Evolutionary conservation across 2,797 vertebrate species (phyloP).

Genomic region (Glossophaga mutica): DNA sequence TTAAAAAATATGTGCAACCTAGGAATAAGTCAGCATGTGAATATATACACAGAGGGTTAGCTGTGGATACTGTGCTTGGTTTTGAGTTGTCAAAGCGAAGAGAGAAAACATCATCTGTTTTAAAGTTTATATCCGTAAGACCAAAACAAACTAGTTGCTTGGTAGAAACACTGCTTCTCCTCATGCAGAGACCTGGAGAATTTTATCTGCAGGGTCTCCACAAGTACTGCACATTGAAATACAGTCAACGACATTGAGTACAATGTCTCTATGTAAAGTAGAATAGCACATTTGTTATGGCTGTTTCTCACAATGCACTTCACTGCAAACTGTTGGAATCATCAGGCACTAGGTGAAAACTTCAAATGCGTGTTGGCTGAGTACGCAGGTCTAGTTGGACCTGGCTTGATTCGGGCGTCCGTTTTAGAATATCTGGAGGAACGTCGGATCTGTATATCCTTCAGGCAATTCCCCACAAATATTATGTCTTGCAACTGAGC

Average conservation of each 20-base stretch:
- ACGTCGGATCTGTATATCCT: not conserved
- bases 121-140: not conserved
- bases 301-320: not conserved
- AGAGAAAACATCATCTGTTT: not conserved
- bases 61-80: not conserved
- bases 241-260: not conserved
- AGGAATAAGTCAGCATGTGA: not conserved
- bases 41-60: not conserved
- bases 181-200: not conserved
- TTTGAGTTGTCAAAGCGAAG: not conserved
- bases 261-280: not conserved
- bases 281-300: not conserved
- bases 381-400: not conserved
- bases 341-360: not conserved
- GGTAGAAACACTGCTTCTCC: not conserved
- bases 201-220: not conserved
- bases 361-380: not conserved
- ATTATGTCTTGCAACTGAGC: constrained; percentile 43
- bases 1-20: not conserved
- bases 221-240: not conserved
- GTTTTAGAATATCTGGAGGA: not conserved
- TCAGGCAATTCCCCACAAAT: constrained; percentile 38
- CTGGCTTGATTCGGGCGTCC: not conserved
- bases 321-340: not conserved
- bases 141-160: not conserved